Percentiles rank a stretch among this genome's conserved stretches.
These are phyloP conservation scores for Neopipo cinnamomea DNA, from an alignment of 2,113 vertebrate species.

Conservation along the genomic window DNA sequence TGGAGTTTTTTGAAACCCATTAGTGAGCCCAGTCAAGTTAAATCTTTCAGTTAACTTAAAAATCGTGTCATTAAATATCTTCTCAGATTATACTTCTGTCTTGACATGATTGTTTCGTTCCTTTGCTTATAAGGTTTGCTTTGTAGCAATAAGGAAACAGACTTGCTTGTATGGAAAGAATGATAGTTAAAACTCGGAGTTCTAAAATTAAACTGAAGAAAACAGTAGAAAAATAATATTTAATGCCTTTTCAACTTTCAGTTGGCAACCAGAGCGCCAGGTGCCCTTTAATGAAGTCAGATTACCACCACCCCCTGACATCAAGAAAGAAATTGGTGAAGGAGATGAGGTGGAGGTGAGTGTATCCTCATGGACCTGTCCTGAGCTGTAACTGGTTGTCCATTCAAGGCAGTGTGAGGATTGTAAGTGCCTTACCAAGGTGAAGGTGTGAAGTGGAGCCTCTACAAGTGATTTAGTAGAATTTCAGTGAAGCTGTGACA, in stretches of 20 bases:
- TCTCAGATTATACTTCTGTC: not conserved
- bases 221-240: not conserved
- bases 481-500: not conserved
- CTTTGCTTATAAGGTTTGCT: not conserved
- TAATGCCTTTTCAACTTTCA: constrained; percentile 56
- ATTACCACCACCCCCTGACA: constrained; percentile 88
- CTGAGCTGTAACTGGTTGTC: too few species aligned
- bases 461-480: not conserved
- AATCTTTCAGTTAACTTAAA: not conserved
- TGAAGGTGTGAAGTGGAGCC: not conserved
- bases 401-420: rapidly evolving
- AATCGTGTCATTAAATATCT: not conserved
- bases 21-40: not conserved
- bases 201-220: not conserved
- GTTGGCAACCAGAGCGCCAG: constrained; percentile 97
- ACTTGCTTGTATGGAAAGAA: not conserved
- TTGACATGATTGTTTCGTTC: not conserved
- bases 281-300: constrained; percentile 94
- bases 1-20: not conserved
- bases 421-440: not conserved
- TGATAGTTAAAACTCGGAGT: not conserved
- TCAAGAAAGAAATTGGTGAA: constrained; percentile 94
- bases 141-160: not conserved
- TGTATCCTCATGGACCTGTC: not conserved
- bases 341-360: constrained; percentile 97